Base-by-base conservation (phyloP, 2,797 vertebrate species). In the Tinamus major region DNA sequence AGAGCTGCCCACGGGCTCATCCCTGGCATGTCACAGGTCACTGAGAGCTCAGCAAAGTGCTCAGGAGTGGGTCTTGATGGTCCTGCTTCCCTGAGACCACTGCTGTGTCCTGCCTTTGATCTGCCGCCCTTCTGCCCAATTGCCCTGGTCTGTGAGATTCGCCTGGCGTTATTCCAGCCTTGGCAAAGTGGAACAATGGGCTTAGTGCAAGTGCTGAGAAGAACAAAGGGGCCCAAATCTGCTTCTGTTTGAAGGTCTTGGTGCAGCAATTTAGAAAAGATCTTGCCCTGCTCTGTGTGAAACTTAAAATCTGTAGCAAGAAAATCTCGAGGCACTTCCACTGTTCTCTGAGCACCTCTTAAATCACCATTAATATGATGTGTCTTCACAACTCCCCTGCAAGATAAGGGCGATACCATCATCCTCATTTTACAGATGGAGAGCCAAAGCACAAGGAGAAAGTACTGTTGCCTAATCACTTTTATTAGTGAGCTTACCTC, bases 321-420 rank as follows among this genome's bases (percentile, higher is more conserved):
- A 68, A 93, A 85, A 87, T 67, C 74, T 80, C 41, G 63, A 87
- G 63, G 18, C 23, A 87, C 10, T 64, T 77, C 48, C 68, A 79
- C 14, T 64, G 71, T 16, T 51, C 41, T 90, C 58, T 55, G 56
- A 88, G n/a, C 44, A 91, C 91, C 48, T 93, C 87, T 90, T 78
- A 94, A 93, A 93, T 93, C 75, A 89, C 46, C n/a, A 79, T 91
- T 94, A 93, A 88, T 93, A 33, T 71, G 79, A 92, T 90, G 27
- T 90, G 65, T 62, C 48, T 88, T 75, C 75, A 51, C 42, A 94
- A 85, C 87, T 93, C 63, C 82, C 70, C 48, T 42, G 33, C 61
- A 65, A 92, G 87, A 82, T 90, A 95, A 93, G 69, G 14, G 44
- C 0, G 5, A 92, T 91, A 74, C 10, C 33, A 84, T 92, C 91